Base-by-base conservation (phyloP, 1,140 invertebrate species). In the Phortica variegata region DNA sequence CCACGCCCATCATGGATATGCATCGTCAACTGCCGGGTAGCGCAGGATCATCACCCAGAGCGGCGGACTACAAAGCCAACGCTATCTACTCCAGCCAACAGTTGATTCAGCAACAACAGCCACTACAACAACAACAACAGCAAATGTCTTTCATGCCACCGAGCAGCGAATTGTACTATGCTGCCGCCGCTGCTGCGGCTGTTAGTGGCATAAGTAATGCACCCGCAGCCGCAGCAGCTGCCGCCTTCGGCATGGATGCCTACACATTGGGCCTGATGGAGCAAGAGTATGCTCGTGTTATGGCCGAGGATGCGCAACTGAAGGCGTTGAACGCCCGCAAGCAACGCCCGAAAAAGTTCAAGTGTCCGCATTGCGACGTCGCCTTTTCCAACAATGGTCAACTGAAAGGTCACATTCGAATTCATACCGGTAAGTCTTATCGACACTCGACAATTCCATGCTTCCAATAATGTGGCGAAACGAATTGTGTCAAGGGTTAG, bases 321-420 rank as follows among this genome's bases (percentile, higher is more conserved):
- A 85, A 85, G 65, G 62, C 83, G 0, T 51, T 84, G 4, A 83
- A 81, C 49, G 79, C 82, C 0, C 82, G 86, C 48, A 92, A 93
- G 61, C 83, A 90, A 55, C 78, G 92, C 4, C 91, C 91, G 0
- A 95, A 95, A 73, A 90, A 90, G 58, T 95, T 92, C 70, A 86
- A 85, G 52, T 95, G 92, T 73, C 88, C 89, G 0, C 86, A 91
- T 61, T 95, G 92, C 69, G 82, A 90, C 47, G 89, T 93, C 0
- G 89, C 89, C 0, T 95, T 95, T 69, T 93, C 90, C 23, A 96
- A 95, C 72, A 94, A 94, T 72, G 92, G 93, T 1, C 93, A 96
- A 63, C 79, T 96, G 0, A 92, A 90, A 73, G 92, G 92, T 46
- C 93, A 96, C 66, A 84, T 93, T 12, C 80, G 93, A 16, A 95